Evolutionary conservation across 2,797 vertebrate species (phyloP), one percentile per base, ranked within the genome.

Genomic region (Cuniculus paca): DNA sequence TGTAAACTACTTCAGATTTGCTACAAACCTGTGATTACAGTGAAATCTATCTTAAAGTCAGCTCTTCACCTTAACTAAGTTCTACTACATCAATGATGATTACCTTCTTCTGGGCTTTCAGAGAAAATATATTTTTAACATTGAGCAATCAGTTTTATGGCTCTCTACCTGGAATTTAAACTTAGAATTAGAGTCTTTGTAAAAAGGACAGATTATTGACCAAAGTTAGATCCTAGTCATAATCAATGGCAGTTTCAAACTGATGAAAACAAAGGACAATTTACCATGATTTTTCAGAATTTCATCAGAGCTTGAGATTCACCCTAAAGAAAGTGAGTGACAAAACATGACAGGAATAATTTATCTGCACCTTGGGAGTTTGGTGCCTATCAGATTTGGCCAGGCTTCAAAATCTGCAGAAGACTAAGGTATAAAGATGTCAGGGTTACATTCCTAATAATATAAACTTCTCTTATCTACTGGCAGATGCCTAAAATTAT

Each of bases 91-190:
- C 70, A 70, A n/a, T 97, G 94, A 97, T 97, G 94, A 97, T 31
- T 96, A 95, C 96, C 96, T 97, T 95, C 75, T 95, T 95, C 91
- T 89, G 58, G 80, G 48, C 97, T 98, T 97, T 78, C 91, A 97
- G 78, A 72, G 90, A 91, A 81, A 97, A 91, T 96, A 94, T 91
- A 77, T 61, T 96, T 96, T 96, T 93, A 96, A 95, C n/a, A 87
- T 84, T 77, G 95, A 86, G 39, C 56, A 95, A 96, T 97, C 96
- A 88, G 79, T 84, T 97, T 97, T 93, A 96, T 96, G 87, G 54
- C 85, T 93, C 56, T 95, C 36, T 90, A 91, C 94, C 88, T 97
- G 92, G 88, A 94, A 96, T 95, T 96, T 97, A 95, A 95, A 74
- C 95, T 97, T 95, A 94, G 74, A 87, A 45, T 87, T 89, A 94